Percentiles rank a stretch among this genome's conserved stretches.
These are phyloP conservation scores for Lamproptera curius DNA, from an alignment of 2,888 invertebrate species.

Conservation along the genomic window DNA sequence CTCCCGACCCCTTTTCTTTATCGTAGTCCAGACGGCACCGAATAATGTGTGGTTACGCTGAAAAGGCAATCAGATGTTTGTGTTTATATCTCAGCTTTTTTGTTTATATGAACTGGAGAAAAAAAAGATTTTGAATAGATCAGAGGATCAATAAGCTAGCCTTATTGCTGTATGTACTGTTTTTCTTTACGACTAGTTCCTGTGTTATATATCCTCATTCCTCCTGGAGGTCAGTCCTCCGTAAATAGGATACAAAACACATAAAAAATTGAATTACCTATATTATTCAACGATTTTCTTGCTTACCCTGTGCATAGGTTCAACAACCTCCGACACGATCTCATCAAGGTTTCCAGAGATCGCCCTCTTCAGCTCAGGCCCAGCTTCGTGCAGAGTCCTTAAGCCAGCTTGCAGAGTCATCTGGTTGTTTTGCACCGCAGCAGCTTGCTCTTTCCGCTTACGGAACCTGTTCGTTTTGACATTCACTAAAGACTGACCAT, in stretches of 20 bases:
- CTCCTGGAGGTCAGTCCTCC: too few species aligned
- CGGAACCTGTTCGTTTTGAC: conserved; percentile 83
- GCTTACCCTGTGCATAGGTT: conserved; percentile 97
- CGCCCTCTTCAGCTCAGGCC: conserved; percentile 97
- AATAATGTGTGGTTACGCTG: conserved; percentile 97
- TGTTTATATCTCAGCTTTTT: too few species aligned
- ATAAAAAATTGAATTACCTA: too few species aligned
- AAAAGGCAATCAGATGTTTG: too few species aligned
- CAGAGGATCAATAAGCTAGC: too few species aligned
- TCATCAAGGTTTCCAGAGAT: conserved; percentile 99
- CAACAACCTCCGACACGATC: conserved; percentile 92
- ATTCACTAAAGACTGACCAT: background rate
- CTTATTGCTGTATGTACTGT: too few species aligned
- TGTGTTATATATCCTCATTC: too few species aligned
- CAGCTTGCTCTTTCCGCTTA: conserved; percentile 93
- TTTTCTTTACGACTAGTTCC: too few species aligned
- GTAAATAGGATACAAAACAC: too few species aligned
- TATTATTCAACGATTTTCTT: too few species aligned
- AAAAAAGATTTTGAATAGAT: too few species aligned
- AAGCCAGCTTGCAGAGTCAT: conserved; percentile 97
- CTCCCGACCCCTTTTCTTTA: conserved; percentile 83
- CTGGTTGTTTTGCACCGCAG: conserved; percentile 81
- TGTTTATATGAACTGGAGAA: too few species aligned
- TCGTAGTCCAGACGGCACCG: conserved; percentile 96
- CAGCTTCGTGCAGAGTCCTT: conserved; percentile 97